A percentile compares a stretch with the other conserved stretches of the same genome.
These are phyloP conservation scores for Macaria notata DNA, from an alignment of 2,888 invertebrate genomes.

Conservation along the genomic window DNA sequence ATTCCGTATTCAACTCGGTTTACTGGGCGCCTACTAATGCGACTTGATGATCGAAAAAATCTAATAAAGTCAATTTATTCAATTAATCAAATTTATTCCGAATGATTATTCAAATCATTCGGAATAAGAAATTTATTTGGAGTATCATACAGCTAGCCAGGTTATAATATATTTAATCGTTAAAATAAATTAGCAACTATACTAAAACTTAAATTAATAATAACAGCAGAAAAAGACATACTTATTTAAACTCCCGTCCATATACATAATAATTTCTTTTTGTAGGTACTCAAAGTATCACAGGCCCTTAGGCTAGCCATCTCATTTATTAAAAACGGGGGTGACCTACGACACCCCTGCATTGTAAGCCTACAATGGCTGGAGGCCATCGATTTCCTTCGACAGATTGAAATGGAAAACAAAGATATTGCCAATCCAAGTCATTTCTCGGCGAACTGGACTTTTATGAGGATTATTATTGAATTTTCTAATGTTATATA, in stretches of 20 bases:
- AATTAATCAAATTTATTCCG: conserved; percentile 38
- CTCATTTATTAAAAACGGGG: conserved; percentile 63
- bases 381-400: conserved; percentile 67
- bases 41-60: conserved; percentile 38
- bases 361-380: conserved; percentile 59
- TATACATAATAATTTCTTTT: too few relatives aligned
- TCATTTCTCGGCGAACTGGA: conserved; percentile 41
- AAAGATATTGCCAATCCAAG: conserved; percentile 64
- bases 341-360: conserved; percentile 44
- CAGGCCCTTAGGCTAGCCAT: conserved; percentile 39
- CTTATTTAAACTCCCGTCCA: too few relatives aligned
- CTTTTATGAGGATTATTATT: conserved; percentile 35
- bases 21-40: conserved; percentile 28
- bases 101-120: conserved; percentile 15
- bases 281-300: conserved; percentile 21
- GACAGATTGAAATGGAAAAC: conserved; percentile 72
- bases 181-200: too few relatives aligned
- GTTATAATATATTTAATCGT: too few relatives aligned
- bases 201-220: too few relatives aligned
- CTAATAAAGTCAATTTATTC: conserved; percentile 58
- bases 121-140: too few relatives aligned
- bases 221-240: too few relatives aligned
- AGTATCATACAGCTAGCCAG: too few relatives aligned
- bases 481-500: conserved; percentile 7
- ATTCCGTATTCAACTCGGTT: conserved; percentile 58